Conservation (phyloP, 2,888 invertebrate species). For the Zhengitettix transpicula region DNA sequence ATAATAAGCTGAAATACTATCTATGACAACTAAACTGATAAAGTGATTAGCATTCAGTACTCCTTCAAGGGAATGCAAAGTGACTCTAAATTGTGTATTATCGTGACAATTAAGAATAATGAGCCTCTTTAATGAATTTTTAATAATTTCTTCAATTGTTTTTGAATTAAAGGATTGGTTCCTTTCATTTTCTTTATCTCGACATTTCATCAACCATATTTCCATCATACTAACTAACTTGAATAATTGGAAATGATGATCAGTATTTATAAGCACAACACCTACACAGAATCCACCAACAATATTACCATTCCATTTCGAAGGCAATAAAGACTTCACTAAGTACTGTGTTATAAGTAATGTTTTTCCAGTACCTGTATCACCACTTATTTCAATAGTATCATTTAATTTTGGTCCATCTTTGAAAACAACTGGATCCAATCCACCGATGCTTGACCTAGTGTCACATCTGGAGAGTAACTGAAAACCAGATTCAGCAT, state of each 20-base stretch:
- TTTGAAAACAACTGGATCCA: conserved; percentile 32
- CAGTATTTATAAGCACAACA: conserved; percentile 31
- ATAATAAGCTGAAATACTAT: conserved; percentile 33
- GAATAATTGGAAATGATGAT: conserved; percentile 30
- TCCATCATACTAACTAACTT: conserved; percentile 24
- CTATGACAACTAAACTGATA: conserved; percentile 29
- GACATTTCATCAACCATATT: conserved; percentile 2
- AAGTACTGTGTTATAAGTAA: conserved; percentile 29
- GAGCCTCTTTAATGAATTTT: conserved; percentile 22
- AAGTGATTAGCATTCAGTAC: conserved; percentile 24
- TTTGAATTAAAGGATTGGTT: conserved; percentile 1
- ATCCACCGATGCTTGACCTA: conserved; percentile 26
- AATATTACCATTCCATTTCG: conserved; percentile 16
- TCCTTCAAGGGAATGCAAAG: conserved; percentile 24
- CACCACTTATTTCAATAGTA: conserved; percentile 32
- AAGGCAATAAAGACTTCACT: conserved; percentile 28
- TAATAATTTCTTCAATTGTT: conserved; percentile 17
- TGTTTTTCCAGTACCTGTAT: conserved; percentile 29
- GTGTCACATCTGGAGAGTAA: conserved; percentile 33
- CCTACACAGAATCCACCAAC: conserved; percentile 28
- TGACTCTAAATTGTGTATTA: conserved; percentile 22
- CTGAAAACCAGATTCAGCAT: conserved; percentile 38
- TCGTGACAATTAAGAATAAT: conserved; percentile 25
- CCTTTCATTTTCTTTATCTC: background rate
- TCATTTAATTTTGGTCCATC: conserved; percentile 25